Base-by-base conservation (phyloP, 2,113 vertebrate species). In the Clarias magur region DNA sequence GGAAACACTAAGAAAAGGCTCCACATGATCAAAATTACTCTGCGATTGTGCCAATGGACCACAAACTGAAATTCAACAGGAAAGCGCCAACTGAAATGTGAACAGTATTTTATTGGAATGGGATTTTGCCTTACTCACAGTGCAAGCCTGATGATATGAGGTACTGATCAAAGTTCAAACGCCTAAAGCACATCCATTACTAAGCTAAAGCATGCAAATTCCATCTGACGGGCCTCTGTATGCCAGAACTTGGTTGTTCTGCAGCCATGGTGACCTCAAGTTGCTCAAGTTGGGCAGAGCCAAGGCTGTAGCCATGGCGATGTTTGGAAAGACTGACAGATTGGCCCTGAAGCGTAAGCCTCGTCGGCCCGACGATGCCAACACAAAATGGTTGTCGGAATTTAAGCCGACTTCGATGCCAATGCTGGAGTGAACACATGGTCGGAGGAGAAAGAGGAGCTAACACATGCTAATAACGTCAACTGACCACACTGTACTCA, bases 161-260 rank as follows among this genome's bases (percentile, higher is more conserved):
- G 54, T 27, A 53, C 16, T 19, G 53, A 79, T 79, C 53, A 19
- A 60, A 9, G 25, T 73, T 76, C 10, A 75, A 78, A 56, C 5
- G n/a, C 23, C 78, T 48, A 21, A 62, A 62, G 56, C 54, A 27
- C 78, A 75, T 60, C 68, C 38, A 48, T 34, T 54, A 27, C 79
- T 70, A 73, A 79, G 75, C 83, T 63, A 88, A 83, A 83, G 68
- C 85, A 88, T 81, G 89, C 87, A 88, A 90, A 86, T 84, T 54
- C 70, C 30, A 80, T 59, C 62, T 21, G 72, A 86, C 81, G 63
- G 85, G 86, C 82, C 67, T 76, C 63, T 68, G 65, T 86, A 60
- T 60, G 30, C 81, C 72, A 17, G 27, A 76, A 42, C 34, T 72
- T 56, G 63, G 48, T 54, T 16, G 13, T 38, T 84, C 53, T 78